Percentiles rank a stretch among this genome's conserved stretches.
Conservation (phyloP, 2,113 vertebrate genomes). For the Neotragus pygmaeus region DNA sequence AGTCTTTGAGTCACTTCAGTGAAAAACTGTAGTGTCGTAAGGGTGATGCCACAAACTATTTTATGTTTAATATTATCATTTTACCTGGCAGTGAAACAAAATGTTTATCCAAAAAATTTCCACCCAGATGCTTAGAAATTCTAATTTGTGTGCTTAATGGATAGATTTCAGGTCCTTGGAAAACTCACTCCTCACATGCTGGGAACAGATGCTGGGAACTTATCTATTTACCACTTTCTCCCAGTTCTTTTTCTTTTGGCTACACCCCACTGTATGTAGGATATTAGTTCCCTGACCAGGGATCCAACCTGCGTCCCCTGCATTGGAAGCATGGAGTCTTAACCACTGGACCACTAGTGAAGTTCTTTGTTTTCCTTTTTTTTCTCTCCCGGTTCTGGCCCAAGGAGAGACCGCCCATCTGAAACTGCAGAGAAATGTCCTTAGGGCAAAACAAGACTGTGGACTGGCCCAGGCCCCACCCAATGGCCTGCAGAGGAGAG, state of each 20-base stretch:
- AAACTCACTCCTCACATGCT: not conserved
- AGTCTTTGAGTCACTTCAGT: not conserved
- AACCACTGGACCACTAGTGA: not conserved
- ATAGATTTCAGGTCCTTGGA: not conserved
- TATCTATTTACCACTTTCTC: not conserved
- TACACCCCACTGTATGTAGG: not conserved
- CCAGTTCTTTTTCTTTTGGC: not conserved
- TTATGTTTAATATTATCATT: not conserved
- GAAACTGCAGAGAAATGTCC: not conserved
- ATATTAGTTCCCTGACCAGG: not conserved
- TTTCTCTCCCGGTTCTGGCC: not conserved
- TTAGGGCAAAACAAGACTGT: not conserved
- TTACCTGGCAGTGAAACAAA: not conserved
- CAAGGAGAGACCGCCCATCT: not conserved
- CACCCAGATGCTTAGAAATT: not conserved
- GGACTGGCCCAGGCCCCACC: not conserved
- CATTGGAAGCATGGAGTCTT: not conserved
- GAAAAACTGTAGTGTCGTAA: not conserved
- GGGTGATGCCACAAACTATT: not conserved
- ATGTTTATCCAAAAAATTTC: not conserved
- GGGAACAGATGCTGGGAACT: not conserved
- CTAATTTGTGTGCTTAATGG: not conserved
- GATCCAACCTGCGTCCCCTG: not conserved
- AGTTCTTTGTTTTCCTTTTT: not conserved
- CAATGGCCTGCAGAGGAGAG: not conserved